These are phyloP conservation scores for Galeopsomyia nigrocyanea DNA, from an alignment of 2,888 invertebrate species.

Conservation along the genomic window DNA sequence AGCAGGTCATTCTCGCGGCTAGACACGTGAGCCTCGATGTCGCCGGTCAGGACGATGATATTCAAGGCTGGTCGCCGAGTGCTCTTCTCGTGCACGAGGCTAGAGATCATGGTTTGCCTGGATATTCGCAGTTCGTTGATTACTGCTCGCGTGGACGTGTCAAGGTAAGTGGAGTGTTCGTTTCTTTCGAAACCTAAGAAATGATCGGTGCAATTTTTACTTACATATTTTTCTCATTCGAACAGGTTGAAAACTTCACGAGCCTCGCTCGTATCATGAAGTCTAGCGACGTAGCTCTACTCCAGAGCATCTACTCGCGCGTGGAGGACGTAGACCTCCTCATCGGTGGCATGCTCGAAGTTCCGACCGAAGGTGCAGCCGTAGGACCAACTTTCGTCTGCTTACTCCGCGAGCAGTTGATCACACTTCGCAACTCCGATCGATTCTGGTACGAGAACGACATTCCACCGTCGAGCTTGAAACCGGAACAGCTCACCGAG, in stretches of 20 bases:
- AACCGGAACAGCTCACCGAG: conserved; percentile 82
- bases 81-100: conserved; percentile 74
- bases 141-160: conserved; percentile 68
- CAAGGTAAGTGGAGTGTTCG: conserved; percentile 51
- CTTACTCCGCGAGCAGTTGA: conserved; percentile 86
- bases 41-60: conserved; percentile 50
- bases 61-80: conserved; percentile 59
- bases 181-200: not conserved
- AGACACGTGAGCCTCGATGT: conserved; percentile 74
- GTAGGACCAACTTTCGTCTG: conserved; percentile 93
- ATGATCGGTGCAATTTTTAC: not conserved
- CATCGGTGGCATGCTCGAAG: conserved; percentile 86
- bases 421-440: conserved; percentile 86
- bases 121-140: conserved; percentile 79
- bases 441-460: conserved; percentile 97
- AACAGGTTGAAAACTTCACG: conserved; percentile 56
- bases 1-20: conserved; percentile 77
- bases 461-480: conserved; percentile 87
- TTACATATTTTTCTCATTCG: not conserved
- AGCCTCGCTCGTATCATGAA: conserved; percentile 56
- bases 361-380: conserved; percentile 82
- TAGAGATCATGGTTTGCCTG: conserved; percentile 85
- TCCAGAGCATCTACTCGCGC: conserved; percentile 68
- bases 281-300: conserved; percentile 49
- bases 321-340: conserved; percentile 88